phyloP scores from a whole-genome alignment of 1,140 invertebrate genomes.

The Drosophila azteca region DNA sequence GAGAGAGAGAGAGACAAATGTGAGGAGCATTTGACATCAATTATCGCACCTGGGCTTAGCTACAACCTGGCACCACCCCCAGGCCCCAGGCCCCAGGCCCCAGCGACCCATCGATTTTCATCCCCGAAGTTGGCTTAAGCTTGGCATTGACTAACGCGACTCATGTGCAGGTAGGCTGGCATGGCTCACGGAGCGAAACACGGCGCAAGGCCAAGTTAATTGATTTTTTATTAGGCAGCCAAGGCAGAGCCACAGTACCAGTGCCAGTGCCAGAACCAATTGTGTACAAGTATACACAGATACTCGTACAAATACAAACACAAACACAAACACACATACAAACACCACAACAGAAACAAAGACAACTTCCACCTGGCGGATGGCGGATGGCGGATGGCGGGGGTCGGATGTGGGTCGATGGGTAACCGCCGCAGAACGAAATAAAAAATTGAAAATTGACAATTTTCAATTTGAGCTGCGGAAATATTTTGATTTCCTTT shows the following conservation, averaged over 20 bases:
- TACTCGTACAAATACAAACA: no score
- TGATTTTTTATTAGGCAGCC: conserved; percentile 74
- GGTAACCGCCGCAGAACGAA: conserved; percentile 25
- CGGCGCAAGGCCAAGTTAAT: conserved; percentile 65
- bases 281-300: no score
- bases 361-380: no score
- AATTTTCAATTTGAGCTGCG: conserved; percentile 80
- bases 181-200: conserved; percentile 19
- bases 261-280: no score
- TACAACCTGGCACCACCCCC: conserved; percentile 2
- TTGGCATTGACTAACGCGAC: conserved; percentile 50
- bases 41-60: conserved; percentile 64
- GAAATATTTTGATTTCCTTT: conserved; percentile 80
- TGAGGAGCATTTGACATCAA: conserved; percentile 76
- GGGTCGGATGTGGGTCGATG: conserved; percentile 2
- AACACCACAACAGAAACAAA: no score
- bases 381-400: no score
- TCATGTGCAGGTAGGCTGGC: conserved; percentile 47
- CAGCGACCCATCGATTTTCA: conserved; percentile 48
- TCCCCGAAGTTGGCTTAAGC: conserved; percentile 56
- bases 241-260: neutral
- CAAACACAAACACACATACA: no score
- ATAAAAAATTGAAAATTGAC: conserved; percentile 63
- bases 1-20: conserved; percentile 43
- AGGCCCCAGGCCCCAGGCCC: neutral